Base-by-base conservation (phyloP, 2,113 vertebrate genomes). In the Cryptotis parvus region DNA sequence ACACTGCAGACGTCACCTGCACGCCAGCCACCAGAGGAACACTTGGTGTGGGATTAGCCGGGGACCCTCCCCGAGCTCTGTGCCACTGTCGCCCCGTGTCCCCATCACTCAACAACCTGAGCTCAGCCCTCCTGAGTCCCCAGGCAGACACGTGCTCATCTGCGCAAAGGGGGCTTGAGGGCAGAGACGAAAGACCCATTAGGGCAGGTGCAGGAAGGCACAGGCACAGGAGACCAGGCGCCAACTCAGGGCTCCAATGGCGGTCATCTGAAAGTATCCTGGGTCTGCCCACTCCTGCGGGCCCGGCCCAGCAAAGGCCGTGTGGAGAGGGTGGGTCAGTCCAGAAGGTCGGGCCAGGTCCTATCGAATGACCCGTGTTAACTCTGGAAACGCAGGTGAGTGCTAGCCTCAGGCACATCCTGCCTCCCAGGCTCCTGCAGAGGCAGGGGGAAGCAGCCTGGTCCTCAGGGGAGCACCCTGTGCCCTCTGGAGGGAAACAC, bases 291-390 rank as follows among this genome's bases (percentile, higher is more conserved):
- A 55, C 20, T 11, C 37, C 31, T 16, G 35, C 6, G 43, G 74
- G n/a, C 45, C 69, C 33, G 6, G 22, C 58, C 55, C 29, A 11
- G 29, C 45, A 4, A 31, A 11, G 10, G 24, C 41, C 2, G 18
- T 29, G 11, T 45, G 16, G 24, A 29, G 6, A 12, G 4, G 16
- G 10, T 0, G 33, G 37, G 31, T n/a, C 37, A 35, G 72, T 14
- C 1, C 0, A 0, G 11, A 35, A 77, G 22, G 27, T 58, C 14
- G 16, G 31, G 31, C 43, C 1, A 10, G 35, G 22, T n/a, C 33
- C 26, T 9, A n/a, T 0, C 14, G n/a, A 6, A 45, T 45, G 11
- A 55, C 52, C 52, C 20, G 15, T 55, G 2, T 55, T 12, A 1
- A 20, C 52, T 55, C 52, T 18, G 52, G 52, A 5, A 55, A 55